Evolutionary conservation across 2,888 invertebrate species (phyloP).

Genomic region (Hipparchia sbordonii): DNA sequence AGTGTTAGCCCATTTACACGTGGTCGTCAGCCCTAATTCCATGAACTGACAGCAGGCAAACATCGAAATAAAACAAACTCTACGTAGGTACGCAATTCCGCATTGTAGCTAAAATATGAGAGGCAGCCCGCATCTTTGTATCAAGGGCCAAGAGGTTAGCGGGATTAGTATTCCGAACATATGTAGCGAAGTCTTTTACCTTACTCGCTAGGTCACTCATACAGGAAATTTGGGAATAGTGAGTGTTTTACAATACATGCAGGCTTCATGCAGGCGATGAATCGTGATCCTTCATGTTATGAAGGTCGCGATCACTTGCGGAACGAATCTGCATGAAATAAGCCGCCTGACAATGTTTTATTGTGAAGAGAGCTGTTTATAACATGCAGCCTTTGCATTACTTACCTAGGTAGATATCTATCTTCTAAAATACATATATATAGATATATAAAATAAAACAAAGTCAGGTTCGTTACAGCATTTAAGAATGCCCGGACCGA

Average conservation of each 20-base stretch:
- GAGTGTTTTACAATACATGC: conserved; percentile 40
- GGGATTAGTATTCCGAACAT: conserved; percentile 37
- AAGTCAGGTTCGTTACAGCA: too few relatives aligned
- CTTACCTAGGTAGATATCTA: neutral
- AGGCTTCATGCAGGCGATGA: conserved; percentile 35
- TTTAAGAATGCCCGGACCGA: too few relatives aligned
- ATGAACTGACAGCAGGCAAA: too few relatives aligned
- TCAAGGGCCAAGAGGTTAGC: conserved; percentile 7
- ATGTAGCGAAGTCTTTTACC: conserved; percentile 42
- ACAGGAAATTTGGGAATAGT: conserved; percentile 57
- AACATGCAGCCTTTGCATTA: conserved; percentile 12
- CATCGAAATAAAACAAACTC: too few relatives aligned
- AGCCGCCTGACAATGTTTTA: conserved; percentile 38
- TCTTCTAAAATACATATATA: too few relatives aligned
- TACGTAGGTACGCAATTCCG: too few relatives aligned
- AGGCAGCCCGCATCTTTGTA: conserved; percentile 15
- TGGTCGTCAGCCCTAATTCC: too few relatives aligned
- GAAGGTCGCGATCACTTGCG: conserved; percentile 48
- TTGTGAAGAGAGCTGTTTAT: conserved; percentile 23
- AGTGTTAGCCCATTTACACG: too few relatives aligned
- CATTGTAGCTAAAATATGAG: neutral
- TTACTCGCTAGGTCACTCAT: conserved; percentile 48
- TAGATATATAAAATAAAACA: too few relatives aligned
- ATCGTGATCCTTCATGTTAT: conserved; percentile 38
- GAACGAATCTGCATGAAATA: conserved; percentile 63